Evolutionary conservation across 2,888 invertebrate genomes (phyloP), one percentile per base, ranked within the genome.

Genomic region (Polyommatus icarus): DNA sequence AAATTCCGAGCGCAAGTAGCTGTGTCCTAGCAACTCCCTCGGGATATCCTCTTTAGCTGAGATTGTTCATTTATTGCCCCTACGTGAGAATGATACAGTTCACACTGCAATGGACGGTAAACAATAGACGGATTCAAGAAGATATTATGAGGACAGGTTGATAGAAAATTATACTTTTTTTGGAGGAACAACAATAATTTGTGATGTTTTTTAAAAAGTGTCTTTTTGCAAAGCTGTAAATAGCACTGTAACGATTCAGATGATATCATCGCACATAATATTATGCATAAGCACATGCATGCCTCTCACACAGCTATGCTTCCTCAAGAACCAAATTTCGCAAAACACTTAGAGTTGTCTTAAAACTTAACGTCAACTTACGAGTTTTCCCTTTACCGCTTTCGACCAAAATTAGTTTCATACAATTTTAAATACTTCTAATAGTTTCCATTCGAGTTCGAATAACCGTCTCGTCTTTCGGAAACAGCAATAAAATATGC

Each of bases 21-120:
- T 20, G 75, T 75, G 75, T 75, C 75, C 46, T 75, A 75, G 75
- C 75, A 75, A 75, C 75, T 50, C 75, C 75, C 73, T 73, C 77
- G 29, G 77, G 77, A 77, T 57, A 77, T 77, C 77, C 77, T 77
- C 73, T 77, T 77, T 73, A 77, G n/a, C 54, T 40, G 59, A 29
- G 61, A 59, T 59, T 73, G 77, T 59, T 84, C 88, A 86, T 82
- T 88, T 83, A 87, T 85, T 84, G 85, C 83, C 79, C 79, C 81
- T 57, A 76, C 61, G 67, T 67, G 59, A 76, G 76, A 57, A 76
- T 36, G 29, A 59, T 15, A 10, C 76, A n/a, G 32, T 59, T 59
- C 59, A 76, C 40, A 76, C 24, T 59, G 59, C 20, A 36, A 7
- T 57, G 8, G 59, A 76, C 32, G 7, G 8, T 61, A 61, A 61